phyloP scores from a whole-genome alignment of 2,888 invertebrate species.

The Thelaira solivaga region DNA sequence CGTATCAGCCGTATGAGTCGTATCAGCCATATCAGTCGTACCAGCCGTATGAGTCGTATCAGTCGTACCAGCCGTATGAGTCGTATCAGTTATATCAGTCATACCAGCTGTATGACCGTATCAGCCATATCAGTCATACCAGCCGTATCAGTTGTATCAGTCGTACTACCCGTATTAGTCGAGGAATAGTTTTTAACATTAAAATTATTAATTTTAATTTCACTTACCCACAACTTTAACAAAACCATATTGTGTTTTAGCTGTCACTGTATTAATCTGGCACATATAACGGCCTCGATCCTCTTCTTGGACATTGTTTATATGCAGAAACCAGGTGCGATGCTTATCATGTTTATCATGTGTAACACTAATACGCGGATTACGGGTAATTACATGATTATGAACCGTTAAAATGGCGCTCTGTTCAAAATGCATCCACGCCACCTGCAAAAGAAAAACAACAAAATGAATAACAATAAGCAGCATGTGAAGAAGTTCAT shows the following conservation, averaged over 20 bases:
- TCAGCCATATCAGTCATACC: too few species aligned
- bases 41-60: too few species aligned
- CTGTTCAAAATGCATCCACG: conserved; percentile 97
- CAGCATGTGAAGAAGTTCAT: background rate
- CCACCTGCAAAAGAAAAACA: conserved; percentile 82
- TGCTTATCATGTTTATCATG: conserved; percentile 90
- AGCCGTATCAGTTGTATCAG: too few species aligned
- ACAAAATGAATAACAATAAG: too few species aligned
- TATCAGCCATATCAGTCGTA: too few species aligned
- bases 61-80: too few species aligned
- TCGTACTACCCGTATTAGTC: too few species aligned
- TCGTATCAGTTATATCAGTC: too few species aligned
- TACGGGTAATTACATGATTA: conserved; percentile 95
- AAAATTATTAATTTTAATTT: too few species aligned
- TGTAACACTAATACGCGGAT: conserved; percentile 93
- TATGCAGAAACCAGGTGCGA: conserved; percentile 94
- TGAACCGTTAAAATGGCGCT: conserved; percentile 95
- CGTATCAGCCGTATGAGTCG: too few species aligned
- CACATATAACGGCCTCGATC: conserved; percentile 96
- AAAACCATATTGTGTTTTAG: conserved; percentile 94
- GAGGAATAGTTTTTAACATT: too few species aligned
- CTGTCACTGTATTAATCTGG: conserved; percentile 94
- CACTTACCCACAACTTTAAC: conserved; percentile 91
- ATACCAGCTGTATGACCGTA: too few species aligned
- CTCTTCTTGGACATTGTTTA: conserved; percentile 92